Percentiles rank a stretch among this genome's conserved stretches.
Evolutionary conservation across 2,797 vertebrate genomes (phyloP).

Genomic region (Girardinus metallicus): DNA sequence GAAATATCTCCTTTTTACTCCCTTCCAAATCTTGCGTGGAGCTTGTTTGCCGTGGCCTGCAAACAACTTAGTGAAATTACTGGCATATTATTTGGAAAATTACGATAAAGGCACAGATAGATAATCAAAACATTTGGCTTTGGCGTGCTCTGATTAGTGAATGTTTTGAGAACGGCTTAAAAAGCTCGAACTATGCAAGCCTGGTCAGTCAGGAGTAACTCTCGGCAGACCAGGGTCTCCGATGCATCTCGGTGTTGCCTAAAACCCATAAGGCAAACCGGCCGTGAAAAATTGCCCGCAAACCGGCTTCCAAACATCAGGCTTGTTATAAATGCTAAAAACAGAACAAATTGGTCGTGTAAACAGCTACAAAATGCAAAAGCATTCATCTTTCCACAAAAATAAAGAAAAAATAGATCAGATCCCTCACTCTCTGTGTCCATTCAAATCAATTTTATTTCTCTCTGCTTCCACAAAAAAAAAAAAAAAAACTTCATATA

Average conservation of each 20-base stretch:
- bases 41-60: conserved; percentile 44
- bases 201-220: conserved; percentile 19
- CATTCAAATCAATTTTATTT: conserved; percentile 63
- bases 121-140: conserved; percentile 66
- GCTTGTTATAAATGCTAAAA: conserved; percentile 75
- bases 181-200: conserved; percentile 51
- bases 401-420: conserved; percentile 43
- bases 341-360: conserved; percentile 66
- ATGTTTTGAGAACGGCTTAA: conserved; percentile 49
- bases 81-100: conserved; percentile 52
- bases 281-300: conserved; percentile 57
- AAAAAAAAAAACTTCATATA: conserved; percentile 66
- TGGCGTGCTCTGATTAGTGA: conserved; percentile 48
- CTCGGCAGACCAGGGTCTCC: conserved; percentile 5
- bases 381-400: conserved; percentile 54
- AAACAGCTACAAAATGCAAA: conserved; percentile 63
- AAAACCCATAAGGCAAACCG: conserved; percentile 5
- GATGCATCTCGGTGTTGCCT: conserved; percentile 1
- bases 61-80: conserved; percentile 65
- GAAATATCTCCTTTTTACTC: conserved; percentile 64
- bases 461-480: conserved; percentile 34
- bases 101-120: conserved; percentile 49
- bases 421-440: conserved; percentile 44
- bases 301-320: conserved; percentile 58
- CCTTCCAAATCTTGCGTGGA: conserved; percentile 48